Percentiles rank a stretch among this genome's conserved stretches.
phyloP scores from a whole-genome alignment of 2,888 invertebrate species.

The Cantharis rustica region DNA sequence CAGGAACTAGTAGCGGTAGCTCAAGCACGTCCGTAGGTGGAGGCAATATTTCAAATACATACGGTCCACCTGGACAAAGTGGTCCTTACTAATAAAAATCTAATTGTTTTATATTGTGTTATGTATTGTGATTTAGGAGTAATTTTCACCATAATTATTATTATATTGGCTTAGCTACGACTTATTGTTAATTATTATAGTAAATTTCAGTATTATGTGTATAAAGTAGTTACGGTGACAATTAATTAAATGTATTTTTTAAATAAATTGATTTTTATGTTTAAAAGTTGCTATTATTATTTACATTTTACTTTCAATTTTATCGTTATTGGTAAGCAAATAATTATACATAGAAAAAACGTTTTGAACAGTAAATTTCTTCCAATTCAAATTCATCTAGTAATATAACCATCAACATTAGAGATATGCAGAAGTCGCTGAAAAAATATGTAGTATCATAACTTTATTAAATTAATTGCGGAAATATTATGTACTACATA shows the following conservation, averaged over 20 bases:
- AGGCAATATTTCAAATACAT: conserved; percentile 54
- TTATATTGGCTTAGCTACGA: not conserved
- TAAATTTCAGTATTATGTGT: not conserved
- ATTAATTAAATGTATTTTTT: not conserved
- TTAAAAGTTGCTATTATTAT: not conserved
- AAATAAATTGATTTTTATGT: not conserved
- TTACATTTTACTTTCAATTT: not conserved
- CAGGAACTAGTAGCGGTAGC: conserved; percentile 32
- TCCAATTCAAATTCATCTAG: not conserved
- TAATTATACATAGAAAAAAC: not conserved
- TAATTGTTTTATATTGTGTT: not conserved
- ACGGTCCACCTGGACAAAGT: conserved; percentile 54
- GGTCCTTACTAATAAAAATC: conserved; percentile 49
- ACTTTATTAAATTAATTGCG: not conserved
- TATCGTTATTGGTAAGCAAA: not conserved
- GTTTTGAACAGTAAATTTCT: not conserved
- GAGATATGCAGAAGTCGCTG: not conserved
- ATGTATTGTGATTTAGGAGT: not conserved
- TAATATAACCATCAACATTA: not conserved
- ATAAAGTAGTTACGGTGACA: conserved; percentile 13
- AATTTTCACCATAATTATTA: not conserved
- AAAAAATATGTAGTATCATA: not conserved
- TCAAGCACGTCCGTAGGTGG: conserved; percentile 17
- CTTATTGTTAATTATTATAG: not conserved
- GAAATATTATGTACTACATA: not conserved